Conservation (phyloP, 2,797 vertebrate genomes). For the Neosilurus hyrtlii region DNA sequence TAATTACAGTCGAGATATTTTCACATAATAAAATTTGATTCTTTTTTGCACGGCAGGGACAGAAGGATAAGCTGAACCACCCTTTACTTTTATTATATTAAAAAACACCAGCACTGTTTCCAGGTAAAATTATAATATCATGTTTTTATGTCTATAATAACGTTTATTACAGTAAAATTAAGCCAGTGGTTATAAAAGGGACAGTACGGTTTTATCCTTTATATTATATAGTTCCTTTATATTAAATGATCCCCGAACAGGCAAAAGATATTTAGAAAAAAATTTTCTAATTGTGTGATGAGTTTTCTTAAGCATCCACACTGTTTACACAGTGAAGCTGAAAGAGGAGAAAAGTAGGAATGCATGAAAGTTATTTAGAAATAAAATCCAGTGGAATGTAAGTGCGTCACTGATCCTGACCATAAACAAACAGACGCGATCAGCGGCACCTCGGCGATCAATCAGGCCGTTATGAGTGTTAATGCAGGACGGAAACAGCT, state of each 20-base stretch:
- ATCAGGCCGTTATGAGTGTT: conserved; percentile 51
- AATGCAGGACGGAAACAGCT: conserved; percentile 38
- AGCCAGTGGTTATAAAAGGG: background rate
- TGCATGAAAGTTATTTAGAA: background rate
- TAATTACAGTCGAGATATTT: background rate
- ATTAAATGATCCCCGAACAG: background rate
- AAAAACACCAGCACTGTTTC: background rate
- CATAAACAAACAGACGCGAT: conserved; percentile 55
- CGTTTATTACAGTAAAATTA: background rate
- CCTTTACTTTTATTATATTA: background rate
- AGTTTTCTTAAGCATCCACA: background rate
- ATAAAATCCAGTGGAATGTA: conserved; percentile 15
- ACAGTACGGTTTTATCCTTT: background rate
- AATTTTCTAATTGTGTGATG: too few relatives aligned
- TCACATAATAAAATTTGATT: background rate
- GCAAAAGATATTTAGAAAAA: background rate
- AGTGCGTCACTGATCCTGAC: conserved; percentile 44
- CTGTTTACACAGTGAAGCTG: background rate
- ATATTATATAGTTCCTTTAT: background rate
- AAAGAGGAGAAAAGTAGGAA: background rate
- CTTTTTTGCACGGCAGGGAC: background rate
- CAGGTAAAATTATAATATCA: background rate
- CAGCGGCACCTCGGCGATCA: conserved; percentile 45
- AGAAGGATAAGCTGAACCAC: background rate
- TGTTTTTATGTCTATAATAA: background rate